phyloP scores from a whole-genome alignment of 2,888 invertebrate genomes.

The Bibio marci region DNA sequence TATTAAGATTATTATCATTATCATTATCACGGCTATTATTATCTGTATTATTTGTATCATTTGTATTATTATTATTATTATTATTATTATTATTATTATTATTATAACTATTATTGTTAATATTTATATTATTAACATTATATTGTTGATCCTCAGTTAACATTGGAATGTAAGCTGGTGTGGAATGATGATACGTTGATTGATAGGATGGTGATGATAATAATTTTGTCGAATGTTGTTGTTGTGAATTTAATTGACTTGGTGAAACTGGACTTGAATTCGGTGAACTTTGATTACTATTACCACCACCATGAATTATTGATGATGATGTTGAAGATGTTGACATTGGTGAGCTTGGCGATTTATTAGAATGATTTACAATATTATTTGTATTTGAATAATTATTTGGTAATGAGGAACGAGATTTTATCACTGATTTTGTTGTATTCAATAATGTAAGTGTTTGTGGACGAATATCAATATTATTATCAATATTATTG shows the following conservation, averaged over 20 bases:
- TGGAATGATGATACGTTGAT: slow-evolving; percentile 1
- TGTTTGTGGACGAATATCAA: slow-evolving; percentile 18
- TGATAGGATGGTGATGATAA: slow-evolving; percentile 3
- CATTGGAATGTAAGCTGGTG: neutral
- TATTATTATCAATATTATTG: slow-evolving; percentile 9
- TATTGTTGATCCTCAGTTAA: no score
- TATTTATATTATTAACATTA: neutral
- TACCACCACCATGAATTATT: neutral
- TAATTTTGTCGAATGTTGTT: neutral
- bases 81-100: neutral
- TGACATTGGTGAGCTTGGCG: neutral
- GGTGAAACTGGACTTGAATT: neutral
- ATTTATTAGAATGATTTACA: neutral
- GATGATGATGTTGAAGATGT: neutral
- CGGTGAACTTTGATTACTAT: neutral
- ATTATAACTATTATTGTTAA: neutral
- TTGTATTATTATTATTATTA: neutral
- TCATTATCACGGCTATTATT: neutral
- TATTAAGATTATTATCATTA: slow-evolving; percentile 15
- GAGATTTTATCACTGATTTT: slow-evolving; percentile 11
- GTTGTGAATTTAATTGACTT: neutral
- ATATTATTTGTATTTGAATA: neutral
- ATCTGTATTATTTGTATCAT: neutral
- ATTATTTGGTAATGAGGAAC: slow-evolving; percentile 21
- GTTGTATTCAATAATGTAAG: slow-evolving; percentile 15